These are phyloP conservation scores for Serilophus lunatus DNA, from an alignment of 2,113 vertebrate genomes.

Conservation along the genomic window DNA sequence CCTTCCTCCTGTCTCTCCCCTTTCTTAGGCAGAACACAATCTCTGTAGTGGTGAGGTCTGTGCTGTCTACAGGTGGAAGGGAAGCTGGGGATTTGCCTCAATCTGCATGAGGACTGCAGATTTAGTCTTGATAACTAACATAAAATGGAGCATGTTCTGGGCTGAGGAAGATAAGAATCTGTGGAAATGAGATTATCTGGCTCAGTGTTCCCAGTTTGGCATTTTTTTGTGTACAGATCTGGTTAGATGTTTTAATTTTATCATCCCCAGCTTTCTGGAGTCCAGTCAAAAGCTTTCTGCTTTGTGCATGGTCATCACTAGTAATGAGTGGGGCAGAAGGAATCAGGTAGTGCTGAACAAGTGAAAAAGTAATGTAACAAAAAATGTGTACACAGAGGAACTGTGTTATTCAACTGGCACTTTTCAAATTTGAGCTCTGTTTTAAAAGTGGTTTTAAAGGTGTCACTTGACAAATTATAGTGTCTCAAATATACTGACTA, in stretches of 20 bases:
- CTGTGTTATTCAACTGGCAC: neutral
- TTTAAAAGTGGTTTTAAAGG: neutral
- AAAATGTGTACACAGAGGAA: rapidly evolving
- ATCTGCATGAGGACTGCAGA: neutral
- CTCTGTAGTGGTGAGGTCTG: neutral
- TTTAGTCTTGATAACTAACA: neutral
- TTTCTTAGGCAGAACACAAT: neutral
- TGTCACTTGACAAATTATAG: neutral
- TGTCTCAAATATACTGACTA: rapidly evolving
- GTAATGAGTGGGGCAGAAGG: neutral
- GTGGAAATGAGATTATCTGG: neutral
- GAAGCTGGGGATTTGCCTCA: neutral
- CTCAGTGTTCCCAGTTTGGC: neutral
- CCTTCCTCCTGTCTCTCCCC: neutral
- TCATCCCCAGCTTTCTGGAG: neutral
- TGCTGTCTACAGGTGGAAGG: neutral
- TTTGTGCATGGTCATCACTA: neutral
- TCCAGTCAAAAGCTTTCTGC: neutral
- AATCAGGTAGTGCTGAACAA: neutral
- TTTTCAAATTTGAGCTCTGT: neutral
- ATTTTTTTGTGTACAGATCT: neutral
- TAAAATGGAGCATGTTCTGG: neutral
- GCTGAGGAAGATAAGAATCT: neutral
- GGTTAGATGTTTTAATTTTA: neutral
- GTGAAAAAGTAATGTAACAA: neutral